Evolutionary conservation across 2,113 vertebrate genomes (phyloP), one percentile per base, ranked within the genome.

Genomic region (Channa maculata): DNA sequence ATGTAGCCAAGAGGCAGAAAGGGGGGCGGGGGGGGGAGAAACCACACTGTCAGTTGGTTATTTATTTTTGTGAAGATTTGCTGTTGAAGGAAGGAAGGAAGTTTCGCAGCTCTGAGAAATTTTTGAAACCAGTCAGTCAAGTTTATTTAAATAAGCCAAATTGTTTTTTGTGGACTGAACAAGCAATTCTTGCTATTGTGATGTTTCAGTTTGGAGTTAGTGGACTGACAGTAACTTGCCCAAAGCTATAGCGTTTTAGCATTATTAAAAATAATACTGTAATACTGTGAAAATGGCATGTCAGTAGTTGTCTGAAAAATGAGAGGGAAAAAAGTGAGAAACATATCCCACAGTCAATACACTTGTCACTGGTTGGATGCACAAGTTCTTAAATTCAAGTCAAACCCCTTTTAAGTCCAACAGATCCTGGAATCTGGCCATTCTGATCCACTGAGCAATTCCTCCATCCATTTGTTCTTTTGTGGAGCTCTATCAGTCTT

Each of bases 401-500:
- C 57, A 64, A 39, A 11, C n/a, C 61, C 10, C 33, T 45, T 52
- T 61, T 44, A 46, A 75, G 11, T 43, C 50, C 60, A 71, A 2
- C n/a, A 4, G 45, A 45, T 67, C 65, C 69, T 89, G 79, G 75
- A 80, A 85, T 82, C 43, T 2, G 3, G 37, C 57, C 39, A 48
- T 68, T 69, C 64, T 79, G 65, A 64, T 51, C 46, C 80, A 44
- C 50, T 61, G 75, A 82, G 59, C 64, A 33, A n/a, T 80, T 54
- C 73, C 37, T 66, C 50, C 10, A 8, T 75, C 63, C 50, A 24
- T 59, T 49, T 8, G 2, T 24, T 68, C 49, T 50, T 36, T 48
- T 73, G 43, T 67, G 41, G 36, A 52, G 49, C 69, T 64, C 75
- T 64, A 10, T 80, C 50, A 14, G 12, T 80, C 73, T 74, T 76